These are phyloP conservation scores for Steatornis caripensis DNA, from an alignment of 2,113 vertebrate genomes.

Conservation along the genomic window DNA sequence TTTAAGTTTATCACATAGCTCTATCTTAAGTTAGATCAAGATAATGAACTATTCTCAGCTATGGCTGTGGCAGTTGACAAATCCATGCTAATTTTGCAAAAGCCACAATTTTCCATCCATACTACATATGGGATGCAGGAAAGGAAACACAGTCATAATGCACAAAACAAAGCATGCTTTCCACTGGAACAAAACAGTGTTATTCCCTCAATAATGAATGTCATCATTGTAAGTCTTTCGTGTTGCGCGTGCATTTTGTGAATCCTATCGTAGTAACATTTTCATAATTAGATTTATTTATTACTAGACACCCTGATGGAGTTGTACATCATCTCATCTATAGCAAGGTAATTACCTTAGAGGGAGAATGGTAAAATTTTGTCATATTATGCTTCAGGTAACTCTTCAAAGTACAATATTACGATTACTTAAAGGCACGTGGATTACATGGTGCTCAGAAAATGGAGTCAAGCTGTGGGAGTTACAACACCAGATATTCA, in stretches of 20 bases:
- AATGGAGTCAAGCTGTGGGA: background rate
- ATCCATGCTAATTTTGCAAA: background rate
- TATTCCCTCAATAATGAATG: background rate
- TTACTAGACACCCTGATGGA: background rate
- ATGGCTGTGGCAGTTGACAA: background rate
- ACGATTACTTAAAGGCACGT: background rate
- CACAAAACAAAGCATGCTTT: background rate
- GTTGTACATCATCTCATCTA: background rate
- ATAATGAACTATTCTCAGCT: background rate
- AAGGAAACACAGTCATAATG: background rate
- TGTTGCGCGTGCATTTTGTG: background rate
- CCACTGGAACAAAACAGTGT: background rate
- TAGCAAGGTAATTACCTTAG: background rate
- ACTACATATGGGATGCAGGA: background rate
- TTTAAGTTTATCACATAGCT: background rate
- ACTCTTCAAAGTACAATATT: background rate
- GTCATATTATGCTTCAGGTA: background rate
- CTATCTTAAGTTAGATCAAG: background rate
- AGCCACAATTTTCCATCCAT: background rate
- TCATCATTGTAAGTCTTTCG: background rate
- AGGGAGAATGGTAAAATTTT: background rate
- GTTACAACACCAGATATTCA: accelerated
- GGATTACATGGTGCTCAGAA: background rate
- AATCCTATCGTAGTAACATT: background rate
- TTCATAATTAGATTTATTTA: background rate